Evolutionary conservation across 2,888 invertebrate species (phyloP), one percentile per base, ranked within the genome.

Genomic region (Ptychoptera contaminata): DNA sequence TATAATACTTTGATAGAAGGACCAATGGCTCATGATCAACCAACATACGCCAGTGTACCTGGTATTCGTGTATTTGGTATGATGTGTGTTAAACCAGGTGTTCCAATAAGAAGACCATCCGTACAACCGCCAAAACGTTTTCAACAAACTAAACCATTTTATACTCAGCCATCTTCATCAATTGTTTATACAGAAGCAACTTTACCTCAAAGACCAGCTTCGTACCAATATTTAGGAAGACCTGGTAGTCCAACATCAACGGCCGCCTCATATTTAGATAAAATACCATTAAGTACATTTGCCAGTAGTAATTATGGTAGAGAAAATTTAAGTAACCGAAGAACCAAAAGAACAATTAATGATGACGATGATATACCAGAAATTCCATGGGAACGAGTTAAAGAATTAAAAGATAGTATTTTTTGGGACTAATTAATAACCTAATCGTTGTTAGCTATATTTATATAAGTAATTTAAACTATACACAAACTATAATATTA

Each of bases 1-100:
- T 37, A 41, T 42, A 38, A 40, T 46, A 16, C 34, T 45, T 52
- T 58, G 59, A 30, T 71, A 90, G 91, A 91, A 69, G 92, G 91
- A 11, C 92, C 92, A 43, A 86, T 91, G 79, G 86, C 86, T 9
- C 92, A 92, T 61, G 88, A 90, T 61, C 90, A 90, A 60, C 91
- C 92, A 11, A 86, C 88, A 1, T 92, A 92, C 59, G 92, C 91
- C 2, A 86, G 90, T 53, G 90, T 92, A 9, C 91, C 91, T 3
- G 91, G 91, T 2, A 91, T 92, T 50, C 74, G 90, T 51, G 91
- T 92, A 0, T 92, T 87, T 58, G 92, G 91, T 38, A 92, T 92
- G 91, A 85, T 91, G 79, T 91, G 91, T 59, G 84, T 86, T 0
- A 68, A 73, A 48, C 73, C 73, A 0, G 63, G 63, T 12, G 69